Evolutionary conservation across 2,888 invertebrate genomes (phyloP), one percentile per base, ranked within the genome.

Genomic region (Drosophila macrospina): DNA sequence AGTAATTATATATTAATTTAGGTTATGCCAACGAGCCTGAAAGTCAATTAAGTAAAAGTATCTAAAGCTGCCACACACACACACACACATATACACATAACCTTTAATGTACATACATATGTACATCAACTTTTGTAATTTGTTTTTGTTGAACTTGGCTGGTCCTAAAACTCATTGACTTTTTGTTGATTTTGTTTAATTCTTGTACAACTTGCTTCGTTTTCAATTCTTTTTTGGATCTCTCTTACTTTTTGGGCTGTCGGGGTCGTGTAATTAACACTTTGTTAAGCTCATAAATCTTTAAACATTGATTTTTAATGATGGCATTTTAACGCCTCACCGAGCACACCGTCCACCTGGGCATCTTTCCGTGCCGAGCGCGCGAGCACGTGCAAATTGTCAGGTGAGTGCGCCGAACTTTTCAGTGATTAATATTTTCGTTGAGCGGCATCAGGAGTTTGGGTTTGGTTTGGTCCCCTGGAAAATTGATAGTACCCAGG

Each of bases 271-370:
- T 80, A 81, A 84, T 85, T 86, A 80, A 77, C 84, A 86, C 84
- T 84, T 86, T 78, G 85, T 81, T 84, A 74, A 78, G 78, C 85
- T 65, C 74, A 84, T 86, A 86, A 86, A 84, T 85, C 86, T 79
- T 84, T 79, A 85, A 86, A 69, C 75, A 85, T 81, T 84, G 87
- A 86, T 86, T 81, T 86, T 86, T 84, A 79, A 79, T 81, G 85
- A 74, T 74, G 78, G 78, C 74, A 78, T 78, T 78, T 78, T 78
- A 78, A 78, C 78, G 78, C 78, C 70, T 81, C 74, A 64, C 50
- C 70, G 78, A 78, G 50, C 80, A 64, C 15, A 39, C 62, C 60
- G 63, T 55, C 54, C 78, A 51, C 64, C 55, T 41, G 48, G 44
- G 62, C 56, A 41, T 61, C 69, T 54, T 42, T 13, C 39, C 39